Evolutionary conservation across 1,140 invertebrate genomes (phyloP), one percentile per base, ranked within the genome.

Genomic region (Thaumatotibia leucotreta): DNA sequence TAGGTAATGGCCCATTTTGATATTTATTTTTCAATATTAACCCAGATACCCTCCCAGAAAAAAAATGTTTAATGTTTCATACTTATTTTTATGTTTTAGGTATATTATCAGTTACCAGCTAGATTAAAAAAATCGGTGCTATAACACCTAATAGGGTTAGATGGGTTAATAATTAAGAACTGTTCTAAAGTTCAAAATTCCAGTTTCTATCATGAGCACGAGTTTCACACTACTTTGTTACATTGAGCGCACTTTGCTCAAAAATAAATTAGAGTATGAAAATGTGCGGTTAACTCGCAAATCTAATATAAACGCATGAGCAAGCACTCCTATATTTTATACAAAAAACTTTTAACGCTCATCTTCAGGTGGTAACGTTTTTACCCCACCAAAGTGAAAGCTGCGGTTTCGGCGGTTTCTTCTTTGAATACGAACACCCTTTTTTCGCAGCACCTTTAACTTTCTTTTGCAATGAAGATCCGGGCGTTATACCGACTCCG

Each of bases 371-470:
- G 32, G 50, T 68, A 68, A 68, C 64, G 67, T 61, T 68, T 68
- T 68, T 65, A 58, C 52, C 52, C 52, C 67, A 49, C 52, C 31
- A 39, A 63, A 69, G 64, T 69, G 68, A 63, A 69, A 69, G 45
- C 49, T 32, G 35, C 61, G 61, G 49, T 45, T 58, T 64, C 20
- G 39, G 52, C 58, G 58, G 17, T 27, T 35, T 29, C 50, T 39
- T 29, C 39, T 69, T 69, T 69, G 68, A 69, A 69, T 69, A 69
- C 68, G 24, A 69, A 54, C 20, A 58, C 66, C 66, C 63, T 68
- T 64, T 65, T 69, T 63, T 22, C 23, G 52, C 24, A 11, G 68
- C 61, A 68, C 49, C 64, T 69, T 49, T 63, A 69, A 69, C 64
- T 69, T 66, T 58, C 49, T 63, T 52, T 62, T n/a, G 61, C 50